Percentiles rank a stretch among this genome's conserved stretches.
phyloP scores from a whole-genome alignment of 2,113 vertebrate species.

The Emydocephalus ijimae region DNA sequence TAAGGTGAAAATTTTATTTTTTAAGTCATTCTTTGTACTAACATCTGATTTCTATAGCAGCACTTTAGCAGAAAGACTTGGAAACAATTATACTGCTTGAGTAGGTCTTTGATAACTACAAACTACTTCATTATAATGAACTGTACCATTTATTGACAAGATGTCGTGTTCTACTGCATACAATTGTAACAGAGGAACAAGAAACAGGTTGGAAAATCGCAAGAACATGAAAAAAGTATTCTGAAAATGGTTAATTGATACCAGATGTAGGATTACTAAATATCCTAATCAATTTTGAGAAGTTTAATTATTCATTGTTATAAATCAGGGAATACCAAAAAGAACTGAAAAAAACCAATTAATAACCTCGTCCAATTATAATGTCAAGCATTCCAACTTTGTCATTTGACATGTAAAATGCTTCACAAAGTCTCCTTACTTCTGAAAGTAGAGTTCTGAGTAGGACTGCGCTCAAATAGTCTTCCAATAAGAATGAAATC shows the following conservation, averaged over 20 bases:
- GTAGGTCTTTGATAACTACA: constrained; percentile 6
- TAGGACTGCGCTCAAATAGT: neutral
- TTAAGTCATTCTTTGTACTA: neutral
- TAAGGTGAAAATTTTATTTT: neutral
- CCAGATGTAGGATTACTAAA: neutral
- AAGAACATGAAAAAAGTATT: constrained; percentile 11
- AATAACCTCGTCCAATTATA: neutral
- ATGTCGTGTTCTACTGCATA: neutral
- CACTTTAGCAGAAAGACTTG: neutral
- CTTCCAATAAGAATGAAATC: neutral
- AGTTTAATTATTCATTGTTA: constrained; percentile 9
- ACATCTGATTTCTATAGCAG: neutral
- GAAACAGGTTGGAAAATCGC: constrained; percentile 2
- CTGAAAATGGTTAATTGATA: constrained; percentile 26
- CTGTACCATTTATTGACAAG: constrained; percentile 28
- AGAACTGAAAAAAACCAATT: neutral
- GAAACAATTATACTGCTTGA: neutral
- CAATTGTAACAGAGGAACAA: constrained; percentile 9
- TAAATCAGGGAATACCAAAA: neutral
- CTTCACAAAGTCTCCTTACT: neutral
- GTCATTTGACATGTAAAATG: neutral
- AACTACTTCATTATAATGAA: neutral
- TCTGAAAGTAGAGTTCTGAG: neutral
- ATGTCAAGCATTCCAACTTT: neutral
- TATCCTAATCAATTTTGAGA: constrained; percentile 20